Evolutionary conservation across 2,113 vertebrate species (phyloP), one percentile per base, ranked within the genome.

Genomic region (Corynorhinus townsendii): DNA sequence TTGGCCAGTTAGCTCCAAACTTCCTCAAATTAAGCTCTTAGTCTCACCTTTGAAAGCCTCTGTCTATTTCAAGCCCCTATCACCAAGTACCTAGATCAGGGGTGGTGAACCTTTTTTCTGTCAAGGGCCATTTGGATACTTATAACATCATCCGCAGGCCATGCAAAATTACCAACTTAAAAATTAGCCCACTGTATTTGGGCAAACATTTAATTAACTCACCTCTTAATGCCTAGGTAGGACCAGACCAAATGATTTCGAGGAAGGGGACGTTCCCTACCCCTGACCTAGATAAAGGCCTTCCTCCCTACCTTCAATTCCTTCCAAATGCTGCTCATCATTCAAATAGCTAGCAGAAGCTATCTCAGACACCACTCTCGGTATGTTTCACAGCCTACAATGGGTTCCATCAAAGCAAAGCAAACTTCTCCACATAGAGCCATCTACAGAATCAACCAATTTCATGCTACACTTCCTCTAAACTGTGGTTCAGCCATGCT

Each of bases 1-100:
- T 22, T 26, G 24, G 79, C 35, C 73, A n/a, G 22, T 62, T n/a
- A 66, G 43, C 16, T 17, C 24, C 30, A 83, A 47, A 86, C 4
- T n/a, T 47, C 22, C 38, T 84, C 54, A 91, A 76, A 93, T n/a
- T 91, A 93, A 89, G 66, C 45, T 94, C 45, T 80, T 90, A 66
- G 56, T 66, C 40, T 94, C 47, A 59, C 43, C 66, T 81, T 49
- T 76, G 56, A 92, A 93, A 79, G 64, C 24, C 64, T 59, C 45
- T 40, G 81, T 0, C 33, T 33, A 69, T 68, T 68, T 91, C 84
- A 96, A 77, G 54, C 22, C 79, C 35, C 40, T 81, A 92, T 90
- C 33, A 89, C 43, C 35, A 62, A 77, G 19, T 11, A 86, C 45
- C 45, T 62, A 69, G 11, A 62, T 62, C 26, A 62, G 59, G 59